phyloP scores from a whole-genome alignment of 2,888 invertebrate genomes.

The Rhimphoctona megacephalus region DNA sequence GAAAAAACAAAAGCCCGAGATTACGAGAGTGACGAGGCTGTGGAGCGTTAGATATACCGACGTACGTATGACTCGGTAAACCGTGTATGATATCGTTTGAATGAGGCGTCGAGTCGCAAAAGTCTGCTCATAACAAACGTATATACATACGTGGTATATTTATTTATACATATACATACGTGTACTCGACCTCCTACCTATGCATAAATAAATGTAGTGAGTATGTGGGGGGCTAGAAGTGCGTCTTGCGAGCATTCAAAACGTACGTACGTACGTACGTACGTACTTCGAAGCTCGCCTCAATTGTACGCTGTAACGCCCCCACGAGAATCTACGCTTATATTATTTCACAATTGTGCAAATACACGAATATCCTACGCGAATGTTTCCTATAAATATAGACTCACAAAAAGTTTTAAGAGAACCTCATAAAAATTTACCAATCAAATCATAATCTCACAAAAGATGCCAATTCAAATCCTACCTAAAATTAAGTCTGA shows the following conservation, averaged over 20 bases:
- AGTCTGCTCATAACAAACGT: neutral
- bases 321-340: neutral
- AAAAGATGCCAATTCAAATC: no score
- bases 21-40: constrained; percentile 29
- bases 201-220: constrained; percentile 25
- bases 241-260: constrained; percentile 28
- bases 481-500: no score
- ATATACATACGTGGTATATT: neutral
- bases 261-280: constrained; percentile 26
- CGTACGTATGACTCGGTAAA: constrained; percentile 41
- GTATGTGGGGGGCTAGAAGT: constrained; percentile 23
- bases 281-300: constrained; percentile 13
- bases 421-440: no score
- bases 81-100: constrained; percentile 47
- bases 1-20: constrained; percentile 40
- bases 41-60: constrained; percentile 13
- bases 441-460: no score
- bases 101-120: constrained; percentile 42
- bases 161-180: constrained; percentile 10
- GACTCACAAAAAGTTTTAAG: no score
- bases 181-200: constrained; percentile 15
- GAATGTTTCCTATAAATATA: neutral
- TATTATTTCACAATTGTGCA: constrained; percentile 28
- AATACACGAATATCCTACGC: neutral
- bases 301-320: constrained; percentile 38